A percentile compares a stretch with the other conserved stretches of the same genome.
Evolutionary conservation across 2,113 vertebrate species (phyloP).

Genomic region (Machaerirhynchus nigripectus): DNA sequence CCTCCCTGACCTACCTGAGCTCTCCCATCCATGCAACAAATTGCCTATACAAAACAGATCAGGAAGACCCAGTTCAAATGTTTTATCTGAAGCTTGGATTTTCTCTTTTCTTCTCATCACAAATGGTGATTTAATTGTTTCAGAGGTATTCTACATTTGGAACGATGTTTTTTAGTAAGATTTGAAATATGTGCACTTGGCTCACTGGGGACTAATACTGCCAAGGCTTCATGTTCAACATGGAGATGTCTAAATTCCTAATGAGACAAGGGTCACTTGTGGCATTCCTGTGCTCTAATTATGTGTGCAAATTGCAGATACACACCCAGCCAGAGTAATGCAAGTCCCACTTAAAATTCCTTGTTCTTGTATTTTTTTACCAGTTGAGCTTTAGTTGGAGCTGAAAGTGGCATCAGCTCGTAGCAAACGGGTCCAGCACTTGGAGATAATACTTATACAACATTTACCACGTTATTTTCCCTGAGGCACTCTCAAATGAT

Average conservation of each 20-base stretch:
- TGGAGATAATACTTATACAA: conserved; percentile 30
- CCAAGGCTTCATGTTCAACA: not conserved
- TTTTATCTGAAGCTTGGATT: not conserved
- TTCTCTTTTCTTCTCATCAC: not conserved
- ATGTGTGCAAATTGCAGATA: not conserved
- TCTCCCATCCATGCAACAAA: not conserved
- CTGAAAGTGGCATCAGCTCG: not conserved
- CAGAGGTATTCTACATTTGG: not conserved
- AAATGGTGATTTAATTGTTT: not conserved
- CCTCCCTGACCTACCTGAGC: not conserved
- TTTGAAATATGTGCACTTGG: not conserved
- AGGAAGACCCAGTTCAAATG: not conserved
- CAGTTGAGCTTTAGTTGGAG: not conserved
- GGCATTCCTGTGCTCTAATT: not conserved
- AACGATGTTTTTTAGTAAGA: not conserved
- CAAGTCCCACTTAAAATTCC: not conserved
- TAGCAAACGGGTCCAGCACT: not conserved
- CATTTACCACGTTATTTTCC: conserved; percentile 44
- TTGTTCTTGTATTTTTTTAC: not conserved
- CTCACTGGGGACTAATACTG: not conserved
- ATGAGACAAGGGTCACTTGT: not conserved
- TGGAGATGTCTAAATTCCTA: not conserved
- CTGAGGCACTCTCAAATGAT: conserved; percentile 28
- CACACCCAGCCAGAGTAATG: not conserved
- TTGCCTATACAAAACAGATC: not conserved